Percentiles rank a stretch among this genome's conserved stretches.
Evolutionary conservation across 2,113 vertebrate genomes (phyloP).

Genomic region (Sapayoa aenigma): DNA sequence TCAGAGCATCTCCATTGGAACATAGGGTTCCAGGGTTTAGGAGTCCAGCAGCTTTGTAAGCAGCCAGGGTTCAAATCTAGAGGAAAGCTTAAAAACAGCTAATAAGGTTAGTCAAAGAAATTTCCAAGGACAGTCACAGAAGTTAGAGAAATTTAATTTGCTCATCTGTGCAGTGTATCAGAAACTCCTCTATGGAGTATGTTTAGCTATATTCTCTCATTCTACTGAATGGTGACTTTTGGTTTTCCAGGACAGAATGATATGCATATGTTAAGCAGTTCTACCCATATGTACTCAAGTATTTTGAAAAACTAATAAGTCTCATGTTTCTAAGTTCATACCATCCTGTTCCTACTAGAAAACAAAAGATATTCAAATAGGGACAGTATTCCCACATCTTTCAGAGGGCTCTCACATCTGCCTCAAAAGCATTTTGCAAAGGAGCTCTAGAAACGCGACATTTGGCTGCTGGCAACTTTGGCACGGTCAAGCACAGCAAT

Average conservation of each 20-base stretch:
- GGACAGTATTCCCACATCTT: background rate
- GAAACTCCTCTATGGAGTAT: background rate
- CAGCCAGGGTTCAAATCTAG: background rate
- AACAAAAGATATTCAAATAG: background rate
- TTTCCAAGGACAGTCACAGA: background rate
- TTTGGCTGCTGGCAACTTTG: background rate
- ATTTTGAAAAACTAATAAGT: background rate
- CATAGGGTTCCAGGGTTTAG: accelerated
- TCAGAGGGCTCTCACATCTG: background rate
- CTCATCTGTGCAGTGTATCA: background rate
- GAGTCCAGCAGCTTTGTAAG: background rate
- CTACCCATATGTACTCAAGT: background rate
- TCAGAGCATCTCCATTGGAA: background rate
- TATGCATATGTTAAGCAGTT: background rate
- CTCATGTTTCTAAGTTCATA: background rate
- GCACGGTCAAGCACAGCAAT: background rate
- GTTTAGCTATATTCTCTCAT: background rate
- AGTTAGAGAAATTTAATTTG: background rate
- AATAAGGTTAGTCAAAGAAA: background rate
- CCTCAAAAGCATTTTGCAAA: background rate
- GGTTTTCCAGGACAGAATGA: background rate
- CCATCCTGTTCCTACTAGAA: background rate
- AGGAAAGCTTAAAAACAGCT: background rate
- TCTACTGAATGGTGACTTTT: background rate
- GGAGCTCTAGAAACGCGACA: background rate